phyloP scores from a whole-genome alignment of 2,797 vertebrate species.

The Peromyscus attwateri region DNA sequence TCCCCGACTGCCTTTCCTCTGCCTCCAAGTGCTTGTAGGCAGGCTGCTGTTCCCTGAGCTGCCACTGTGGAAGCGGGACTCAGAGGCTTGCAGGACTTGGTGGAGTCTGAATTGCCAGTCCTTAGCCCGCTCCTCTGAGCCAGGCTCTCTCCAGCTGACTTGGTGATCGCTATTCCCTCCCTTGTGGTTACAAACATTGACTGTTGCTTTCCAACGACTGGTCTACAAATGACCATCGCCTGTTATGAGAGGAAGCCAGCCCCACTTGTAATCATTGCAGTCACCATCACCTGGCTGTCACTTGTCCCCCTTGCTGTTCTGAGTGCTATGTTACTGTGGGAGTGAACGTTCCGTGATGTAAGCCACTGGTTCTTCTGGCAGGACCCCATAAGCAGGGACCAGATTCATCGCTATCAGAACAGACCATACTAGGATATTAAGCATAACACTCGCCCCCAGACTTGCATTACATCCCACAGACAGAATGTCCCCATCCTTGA shows the following conservation, averaged over 20 bases:
- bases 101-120: conserved; percentile 74
- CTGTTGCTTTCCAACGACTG: conserved; percentile 65
- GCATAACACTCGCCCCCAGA: no score
- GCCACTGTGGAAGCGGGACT: conserved; percentile 31
- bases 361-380: not conserved
- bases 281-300: conserved; percentile 26
- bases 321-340: not conserved
- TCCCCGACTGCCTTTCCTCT: conserved; percentile 74
- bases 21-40: conserved; percentile 74
- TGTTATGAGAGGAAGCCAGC: conserved; percentile 69
- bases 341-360: not conserved
- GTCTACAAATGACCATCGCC: conserved; percentile 77
- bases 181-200: conserved; percentile 71
- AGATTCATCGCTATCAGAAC: not conserved
- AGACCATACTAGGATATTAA: not conserved
- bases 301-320: not conserved
- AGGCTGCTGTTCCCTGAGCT: conserved; percentile 68
- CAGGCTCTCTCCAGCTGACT: conserved; percentile 74
- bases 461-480: not conserved
- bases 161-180: conserved; percentile 74
- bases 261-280: conserved; percentile 64
- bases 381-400: not conserved
- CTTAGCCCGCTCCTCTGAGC: conserved; percentile 80
- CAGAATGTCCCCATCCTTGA: not conserved
- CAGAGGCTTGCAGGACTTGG: conserved; percentile 75